Percentiles rank a stretch among this genome's conserved stretches.
Conservation (phyloP, 1,140 invertebrate species). For the Drosophila santomea region DNA sequence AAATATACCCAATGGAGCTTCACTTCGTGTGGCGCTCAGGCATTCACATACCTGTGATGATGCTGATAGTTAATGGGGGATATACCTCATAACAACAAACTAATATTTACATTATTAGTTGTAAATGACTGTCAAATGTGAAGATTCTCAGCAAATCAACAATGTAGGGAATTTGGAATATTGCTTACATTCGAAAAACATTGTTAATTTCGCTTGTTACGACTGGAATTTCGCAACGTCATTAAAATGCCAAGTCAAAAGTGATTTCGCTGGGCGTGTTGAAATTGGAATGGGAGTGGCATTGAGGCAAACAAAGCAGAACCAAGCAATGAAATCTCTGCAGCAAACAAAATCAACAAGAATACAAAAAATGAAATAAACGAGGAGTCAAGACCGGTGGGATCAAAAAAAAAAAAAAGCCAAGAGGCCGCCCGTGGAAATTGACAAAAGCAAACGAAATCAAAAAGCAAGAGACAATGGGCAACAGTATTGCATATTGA, state of each 20-base stretch:
- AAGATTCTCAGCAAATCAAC: too few relatives aligned
- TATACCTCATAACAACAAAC: too few relatives aligned
- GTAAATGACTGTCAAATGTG: too few relatives aligned
- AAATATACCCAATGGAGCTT: too few relatives aligned
- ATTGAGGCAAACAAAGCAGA: slow-evolving; percentile 58
- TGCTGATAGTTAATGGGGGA: too few relatives aligned
- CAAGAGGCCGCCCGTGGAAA: slow-evolving; percentile 53
- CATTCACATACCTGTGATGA: too few relatives aligned
- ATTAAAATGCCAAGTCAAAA: slow-evolving; percentile 76
- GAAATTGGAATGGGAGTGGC: slow-evolving; percentile 16
- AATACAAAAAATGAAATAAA: slow-evolving; percentile 1
- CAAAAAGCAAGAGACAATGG: slow-evolving; percentile 73
- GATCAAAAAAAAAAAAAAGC: not conserved
- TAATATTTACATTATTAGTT: too few relatives aligned
- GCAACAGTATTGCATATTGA: slow-evolving; percentile 78
- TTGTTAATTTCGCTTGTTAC: slow-evolving; percentile 36
- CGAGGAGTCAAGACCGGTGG: slow-evolving; percentile 2
- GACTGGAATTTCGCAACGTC: slow-evolving; percentile 56
- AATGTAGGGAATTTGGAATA: too few relatives aligned
- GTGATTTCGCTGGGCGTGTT: slow-evolving; percentile 58
- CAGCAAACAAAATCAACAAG: slow-evolving; percentile 56
- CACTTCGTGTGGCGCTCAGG: too few relatives aligned
- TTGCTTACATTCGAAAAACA: not conserved
- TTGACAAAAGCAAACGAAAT: slow-evolving; percentile 79
- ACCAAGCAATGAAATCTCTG: slow-evolving; percentile 58